Percentiles rank a stretch among this genome's conserved stretches.
phyloP scores from a whole-genome alignment of 2,888 invertebrate genomes.

The Trissolcus brochymenae region DNA sequence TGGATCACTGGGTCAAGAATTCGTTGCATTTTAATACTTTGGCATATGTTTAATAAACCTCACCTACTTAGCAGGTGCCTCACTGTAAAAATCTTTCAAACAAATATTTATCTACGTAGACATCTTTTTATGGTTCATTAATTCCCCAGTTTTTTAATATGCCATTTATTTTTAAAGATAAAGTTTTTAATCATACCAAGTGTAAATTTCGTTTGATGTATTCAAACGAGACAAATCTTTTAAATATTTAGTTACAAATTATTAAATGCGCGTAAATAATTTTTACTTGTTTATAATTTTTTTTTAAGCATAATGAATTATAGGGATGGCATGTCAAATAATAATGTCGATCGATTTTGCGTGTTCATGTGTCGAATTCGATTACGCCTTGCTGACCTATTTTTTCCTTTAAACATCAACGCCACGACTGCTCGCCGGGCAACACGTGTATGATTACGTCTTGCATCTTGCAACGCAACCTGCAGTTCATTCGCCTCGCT shows the following conservation, averaged over 20 bases:
- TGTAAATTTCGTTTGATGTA: background rate
- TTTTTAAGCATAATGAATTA: no score
- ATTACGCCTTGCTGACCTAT: slow-evolving; percentile 26
- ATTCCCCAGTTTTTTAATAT: no score
- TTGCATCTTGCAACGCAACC: slow-evolving; percentile 51
- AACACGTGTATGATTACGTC: slow-evolving; percentile 52
- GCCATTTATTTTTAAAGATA: no score
- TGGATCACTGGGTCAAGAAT: slow-evolving; percentile 55
- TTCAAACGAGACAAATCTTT: no score
- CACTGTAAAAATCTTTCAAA: background rate
- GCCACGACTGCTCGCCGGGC: slow-evolving; percentile 23
- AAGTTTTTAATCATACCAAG: no score
- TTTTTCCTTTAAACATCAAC: slow-evolving; percentile 26
- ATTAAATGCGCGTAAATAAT: no score
- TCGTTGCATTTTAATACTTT: slow-evolving; percentile 43
- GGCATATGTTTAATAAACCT: slow-evolving; percentile 28
- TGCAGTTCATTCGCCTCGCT: slow-evolving; percentile 54
- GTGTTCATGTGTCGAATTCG: slow-evolving; percentile 9
- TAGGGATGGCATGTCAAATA: no score
- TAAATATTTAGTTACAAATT: no score
- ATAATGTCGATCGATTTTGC: background rate
- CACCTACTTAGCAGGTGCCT: slow-evolving; percentile 18
- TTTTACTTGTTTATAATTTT: no score
- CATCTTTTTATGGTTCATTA: background rate
- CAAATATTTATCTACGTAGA: background rate